Evolutionary conservation across 1,140 invertebrate species (phyloP), one percentile per base, ranked within the genome.

Genomic region (Wiebesia pumilae): DNA sequence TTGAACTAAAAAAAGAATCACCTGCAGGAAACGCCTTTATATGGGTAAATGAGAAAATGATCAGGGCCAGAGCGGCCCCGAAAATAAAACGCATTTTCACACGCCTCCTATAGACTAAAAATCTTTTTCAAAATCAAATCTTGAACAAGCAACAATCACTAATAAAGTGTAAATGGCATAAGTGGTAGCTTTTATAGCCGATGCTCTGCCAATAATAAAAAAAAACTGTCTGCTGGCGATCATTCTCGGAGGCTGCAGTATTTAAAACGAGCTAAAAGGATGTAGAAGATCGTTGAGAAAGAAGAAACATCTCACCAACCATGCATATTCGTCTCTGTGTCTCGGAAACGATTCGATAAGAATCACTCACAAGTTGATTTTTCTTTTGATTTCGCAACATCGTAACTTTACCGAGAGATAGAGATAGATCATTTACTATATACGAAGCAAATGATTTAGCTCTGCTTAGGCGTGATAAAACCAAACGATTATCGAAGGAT

Each of bases 161-260:
- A 40, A 83, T 79, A n/a, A 65, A 87, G 47, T 87, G 62, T 69
- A 79, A 58, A 83, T 40, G 21, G 38, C 24, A 33, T 67, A 77
- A 78, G 75, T 69, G 21, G 73, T 58, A n/a, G 79, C 85, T 79
- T 83, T 83, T 87, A 83, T 87, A 83, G 75, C 24, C 54, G 27
- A 40, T 38, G 12, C 58, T 81, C 73, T 75, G 21, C 54, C 69
- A 79, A 10, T 14, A 35, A 58, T 47, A 78, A 43, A 65, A 84
- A 75, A 83, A n/a, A n/a, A n/a, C n/a, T 83, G 30, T 77, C 33
- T 38, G 62, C 24, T n/a, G 38, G 27, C 40, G 33, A 51, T 43
- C 40, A 67, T 87, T 79, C 81, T 62, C 73, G 73, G 73, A 87
- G 85, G 80, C 85, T 86, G 80, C 21, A 40, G 4, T 3, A 38